A percentile compares a stretch with the other conserved stretches of the same genome.
These are phyloP conservation scores for Etia nguti DNA, from an alignment of 2,113 vertebrate genomes.

Conservation along the genomic window DNA sequence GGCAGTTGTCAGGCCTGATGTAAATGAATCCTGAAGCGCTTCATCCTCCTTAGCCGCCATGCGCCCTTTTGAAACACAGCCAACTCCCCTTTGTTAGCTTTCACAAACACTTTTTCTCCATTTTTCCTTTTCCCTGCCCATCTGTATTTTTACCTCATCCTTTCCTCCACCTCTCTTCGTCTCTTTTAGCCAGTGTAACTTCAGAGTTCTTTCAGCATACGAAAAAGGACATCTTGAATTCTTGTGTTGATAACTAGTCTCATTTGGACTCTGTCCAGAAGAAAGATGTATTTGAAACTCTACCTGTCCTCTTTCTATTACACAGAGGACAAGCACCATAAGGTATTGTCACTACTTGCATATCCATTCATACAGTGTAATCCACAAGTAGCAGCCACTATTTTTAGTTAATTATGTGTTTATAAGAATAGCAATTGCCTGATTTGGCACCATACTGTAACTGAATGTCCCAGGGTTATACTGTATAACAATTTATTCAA, in stretches of 20 bases:
- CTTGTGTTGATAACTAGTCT: slow-evolving; percentile 18
- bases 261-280: slow-evolving; percentile 18
- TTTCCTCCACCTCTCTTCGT: slow-evolving; percentile 10
- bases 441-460: not conserved
- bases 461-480: not conserved
- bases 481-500: not conserved
- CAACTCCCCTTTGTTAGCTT: slow-evolving; percentile 68
- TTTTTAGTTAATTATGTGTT: not conserved
- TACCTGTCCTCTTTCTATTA: not conserved
- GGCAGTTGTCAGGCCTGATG: slow-evolving; percentile 78
- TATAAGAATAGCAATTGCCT: not conserved
- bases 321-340: not conserved
- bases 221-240: not conserved
- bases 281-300: slow-evolving; percentile 1
- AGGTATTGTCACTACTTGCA: not conserved
- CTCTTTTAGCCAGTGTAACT: slow-evolving; percentile 8
- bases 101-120: slow-evolving; percentile 59
- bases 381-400: not conserved
- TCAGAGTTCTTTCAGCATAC: not conserved
- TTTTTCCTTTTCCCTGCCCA: slow-evolving; percentile 24
- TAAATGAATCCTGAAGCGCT: slow-evolving; percentile 80
- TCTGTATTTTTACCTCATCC: slow-evolving; percentile 32
- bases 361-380: not conserved
- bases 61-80: slow-evolving; percentile 68
- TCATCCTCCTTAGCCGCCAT: slow-evolving; percentile 73